Conservation (phyloP, 2,113 vertebrate species). For the Barbus barbus region DNA sequence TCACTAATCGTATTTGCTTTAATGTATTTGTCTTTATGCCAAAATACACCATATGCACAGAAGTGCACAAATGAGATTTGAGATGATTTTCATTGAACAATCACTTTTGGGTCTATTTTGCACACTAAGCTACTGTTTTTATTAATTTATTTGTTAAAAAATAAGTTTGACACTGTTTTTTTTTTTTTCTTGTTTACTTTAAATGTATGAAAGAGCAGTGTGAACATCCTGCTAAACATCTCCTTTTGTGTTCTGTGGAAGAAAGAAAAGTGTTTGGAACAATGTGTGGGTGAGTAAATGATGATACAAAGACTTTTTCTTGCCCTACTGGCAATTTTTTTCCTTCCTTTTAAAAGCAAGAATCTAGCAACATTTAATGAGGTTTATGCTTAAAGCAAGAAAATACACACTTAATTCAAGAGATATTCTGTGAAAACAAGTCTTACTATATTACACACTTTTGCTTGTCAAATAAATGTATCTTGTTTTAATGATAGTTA, state of each 20-base stretch:
- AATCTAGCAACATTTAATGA: constrained; percentile 5
- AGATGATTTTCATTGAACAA: not conserved
- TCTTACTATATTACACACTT: constrained; percentile 1
- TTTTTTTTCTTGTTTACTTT: not conserved
- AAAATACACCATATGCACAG: too few species aligned
- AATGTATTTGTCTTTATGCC: too few species aligned
- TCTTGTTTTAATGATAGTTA: constrained; percentile 13
- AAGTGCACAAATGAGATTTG: not conserved
- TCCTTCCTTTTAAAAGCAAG: not conserved
- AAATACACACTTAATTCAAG: constrained; percentile 2
- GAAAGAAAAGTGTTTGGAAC: not conserved
- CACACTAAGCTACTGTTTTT: not conserved
- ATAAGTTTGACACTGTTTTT: too few species aligned
- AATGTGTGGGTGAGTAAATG: not conserved
- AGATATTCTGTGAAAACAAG: constrained; percentile 13
- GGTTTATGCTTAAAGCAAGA: not conserved
- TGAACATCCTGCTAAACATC: not conserved
- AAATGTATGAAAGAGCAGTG: not conserved
- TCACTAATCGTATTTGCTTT: not conserved
- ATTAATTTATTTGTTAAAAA: too few species aligned
- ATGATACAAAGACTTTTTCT: constrained; percentile 6
- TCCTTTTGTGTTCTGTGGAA: not conserved
- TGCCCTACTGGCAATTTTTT: not conserved
- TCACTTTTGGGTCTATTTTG: not conserved
- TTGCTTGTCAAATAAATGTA: constrained; percentile 5